Evolutionary conservation across 1,140 invertebrate species (phyloP).

Genomic region (Magallana ariakensis): DNA sequence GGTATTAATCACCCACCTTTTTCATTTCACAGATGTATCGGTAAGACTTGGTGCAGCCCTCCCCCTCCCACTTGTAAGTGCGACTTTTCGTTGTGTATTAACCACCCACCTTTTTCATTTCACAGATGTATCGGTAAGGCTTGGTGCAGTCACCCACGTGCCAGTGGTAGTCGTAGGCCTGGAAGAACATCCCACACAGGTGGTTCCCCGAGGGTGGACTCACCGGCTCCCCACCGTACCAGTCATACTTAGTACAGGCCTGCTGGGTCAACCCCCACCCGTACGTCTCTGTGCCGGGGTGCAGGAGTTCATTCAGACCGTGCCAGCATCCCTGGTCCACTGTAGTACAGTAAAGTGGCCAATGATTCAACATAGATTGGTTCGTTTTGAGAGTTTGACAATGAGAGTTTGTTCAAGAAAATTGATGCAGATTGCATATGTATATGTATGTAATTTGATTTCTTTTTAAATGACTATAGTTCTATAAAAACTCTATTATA

Average conservation of each 20-base stretch:
- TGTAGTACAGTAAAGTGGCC: neutral
- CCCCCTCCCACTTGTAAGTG: neutral
- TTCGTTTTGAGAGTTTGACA: no score
- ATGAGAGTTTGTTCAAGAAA: no score
- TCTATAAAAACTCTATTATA: no score
- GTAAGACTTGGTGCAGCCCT: neutral
- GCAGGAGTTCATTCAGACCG: slow-evolving; percentile 4
- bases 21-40: slow-evolving; percentile 28
- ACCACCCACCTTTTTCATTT: neutral
- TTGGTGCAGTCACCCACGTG: neutral
- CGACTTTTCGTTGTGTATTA: no score
- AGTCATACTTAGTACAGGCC: neutral
- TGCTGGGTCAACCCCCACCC: slow-evolving; percentile 1
- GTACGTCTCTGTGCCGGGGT: neutral
- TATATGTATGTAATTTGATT: no score
- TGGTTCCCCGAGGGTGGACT: neutral
- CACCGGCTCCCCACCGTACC: slow-evolving; percentile 4
- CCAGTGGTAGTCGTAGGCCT: slow-evolving; percentile 5
- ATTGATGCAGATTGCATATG: no score
- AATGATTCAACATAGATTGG: no score
- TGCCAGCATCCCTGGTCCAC: neutral
- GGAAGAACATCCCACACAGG: slow-evolving; percentile 12
- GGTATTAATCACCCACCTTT: no score
- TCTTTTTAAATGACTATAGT: no score
- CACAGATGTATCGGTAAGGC: slow-evolving; percentile 6